Base-by-base conservation (phyloP, 2,113 vertebrate genomes). In the Neomonachus schauinslandi region DNA sequence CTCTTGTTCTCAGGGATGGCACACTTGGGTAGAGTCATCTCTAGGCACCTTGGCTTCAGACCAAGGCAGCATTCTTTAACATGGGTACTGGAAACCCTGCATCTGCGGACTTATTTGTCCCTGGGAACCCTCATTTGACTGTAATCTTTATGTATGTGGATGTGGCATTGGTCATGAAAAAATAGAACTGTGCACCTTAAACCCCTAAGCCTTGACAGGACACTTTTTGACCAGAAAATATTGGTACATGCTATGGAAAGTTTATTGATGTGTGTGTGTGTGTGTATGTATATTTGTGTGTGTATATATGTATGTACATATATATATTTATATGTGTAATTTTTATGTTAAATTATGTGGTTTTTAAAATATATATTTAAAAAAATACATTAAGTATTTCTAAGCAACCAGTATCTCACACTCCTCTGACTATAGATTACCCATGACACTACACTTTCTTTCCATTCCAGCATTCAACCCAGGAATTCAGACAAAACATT, bases 401-500 rank as follows among this genome's bases (percentile, higher is more conserved):
- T 14, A 71, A 28, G n/a, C 33, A 83, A 76, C 39, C n/a, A 22
- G 61, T 36, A 19, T 46, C n/a, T 89, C 96, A 63, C n/a, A 49
- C 19, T 53, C 55, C 21, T 49, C 46, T 80, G 31, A 63, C 71
- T 16, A 42, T 18, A 39, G 51, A 57, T 55, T 24, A 53, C 55
- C 76, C 21, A 31, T 74, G 46, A 55, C 11, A n/a, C 4, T 28
- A 36, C 15, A 49, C 46, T 71, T 92, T 39, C 76, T 69, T 77
- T 80, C 53, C 36, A 53, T 53, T 22, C 39, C 22, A 92, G 72
- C 26, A 61, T 74, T 92, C 94, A 79, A 85, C 24, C 36, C 18
- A 79, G 72, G 86, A 92, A 89, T 81, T 92, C 33, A 96, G 84
- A 80, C 55, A 94, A 77, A 69, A 80, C 81, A 13, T 1, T 53